Evolutionary conservation across 2,797 vertebrate species (phyloP).

Genomic region (Euphonia xanthogaster): DNA sequence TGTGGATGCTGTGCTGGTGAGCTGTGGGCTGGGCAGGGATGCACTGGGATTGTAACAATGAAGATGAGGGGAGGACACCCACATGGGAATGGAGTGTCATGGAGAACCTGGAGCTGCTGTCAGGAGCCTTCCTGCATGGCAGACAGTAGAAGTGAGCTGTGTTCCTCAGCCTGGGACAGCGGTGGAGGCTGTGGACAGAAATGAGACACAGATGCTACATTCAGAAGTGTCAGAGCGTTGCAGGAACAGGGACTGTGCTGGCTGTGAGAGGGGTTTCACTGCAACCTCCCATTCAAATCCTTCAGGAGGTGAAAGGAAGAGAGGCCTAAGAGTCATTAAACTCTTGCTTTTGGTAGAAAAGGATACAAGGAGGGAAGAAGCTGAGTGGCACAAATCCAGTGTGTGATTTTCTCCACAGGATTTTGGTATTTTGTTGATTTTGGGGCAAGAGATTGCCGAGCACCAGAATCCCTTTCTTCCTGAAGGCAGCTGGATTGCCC

Average conservation of each 20-base stretch:
- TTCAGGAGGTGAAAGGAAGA: neutral
- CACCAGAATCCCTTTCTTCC: neutral
- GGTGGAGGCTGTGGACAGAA: fast-evolving
- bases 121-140: neutral
- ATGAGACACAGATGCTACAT: fast-evolving
- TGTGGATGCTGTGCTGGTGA: fast-evolving
- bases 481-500: neutral
- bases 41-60: fast-evolving
- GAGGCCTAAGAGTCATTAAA: neutral
- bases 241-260: neutral
- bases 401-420: neutral
- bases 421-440: neutral
- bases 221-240: neutral
- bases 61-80: neutral
- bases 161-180: neutral
- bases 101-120: neutral
- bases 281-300: neutral
- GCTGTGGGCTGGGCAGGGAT: neutral
- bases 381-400: neutral
- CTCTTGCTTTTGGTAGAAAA: neutral
- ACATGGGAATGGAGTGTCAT: neutral
- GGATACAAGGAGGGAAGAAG: neutral
- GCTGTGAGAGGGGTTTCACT: neutral
- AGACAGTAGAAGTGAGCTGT: neutral
- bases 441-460: neutral